Percentiles rank a stretch among this genome's conserved stretches.
phyloP scores from a whole-genome alignment of 2,113 vertebrate species.

The Rhipidura dahli region DNA sequence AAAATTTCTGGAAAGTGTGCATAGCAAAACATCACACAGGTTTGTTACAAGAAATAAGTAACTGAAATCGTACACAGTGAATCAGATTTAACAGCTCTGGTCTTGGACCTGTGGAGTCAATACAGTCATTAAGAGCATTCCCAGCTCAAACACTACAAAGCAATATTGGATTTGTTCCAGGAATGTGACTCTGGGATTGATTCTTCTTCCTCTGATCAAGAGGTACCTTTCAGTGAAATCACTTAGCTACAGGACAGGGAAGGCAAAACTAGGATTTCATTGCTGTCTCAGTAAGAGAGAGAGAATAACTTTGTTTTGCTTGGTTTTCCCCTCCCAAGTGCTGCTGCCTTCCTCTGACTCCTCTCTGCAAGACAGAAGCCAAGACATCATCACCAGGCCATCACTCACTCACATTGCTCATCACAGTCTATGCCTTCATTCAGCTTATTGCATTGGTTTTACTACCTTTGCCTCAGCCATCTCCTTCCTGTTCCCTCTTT shows the following conservation, averaged over 20 bases:
- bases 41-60: background rate
- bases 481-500: background rate
- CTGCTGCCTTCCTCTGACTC: background rate
- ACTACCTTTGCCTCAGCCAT: background rate
- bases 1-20: background rate
- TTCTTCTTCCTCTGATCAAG: background rate
- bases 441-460: background rate
- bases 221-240: background rate
- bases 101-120: background rate
- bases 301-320: background rate
- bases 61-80: background rate
- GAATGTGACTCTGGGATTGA: rapidly evolving
- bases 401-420: background rate
- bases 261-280: background rate
- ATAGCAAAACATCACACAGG: background rate
- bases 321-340: background rate
- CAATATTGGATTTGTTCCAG: background rate
- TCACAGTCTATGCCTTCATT: background rate
- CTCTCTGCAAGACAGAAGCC: background rate
- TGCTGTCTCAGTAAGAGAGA: background rate
- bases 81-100: background rate
- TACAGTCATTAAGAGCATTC: background rate
- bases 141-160: background rate
- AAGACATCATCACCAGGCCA: background rate
- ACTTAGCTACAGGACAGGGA: background rate